These are phyloP conservation scores for Pachypeltis micranthus DNA, from an alignment of 1,140 invertebrate genomes.

Conservation along the genomic window DNA sequence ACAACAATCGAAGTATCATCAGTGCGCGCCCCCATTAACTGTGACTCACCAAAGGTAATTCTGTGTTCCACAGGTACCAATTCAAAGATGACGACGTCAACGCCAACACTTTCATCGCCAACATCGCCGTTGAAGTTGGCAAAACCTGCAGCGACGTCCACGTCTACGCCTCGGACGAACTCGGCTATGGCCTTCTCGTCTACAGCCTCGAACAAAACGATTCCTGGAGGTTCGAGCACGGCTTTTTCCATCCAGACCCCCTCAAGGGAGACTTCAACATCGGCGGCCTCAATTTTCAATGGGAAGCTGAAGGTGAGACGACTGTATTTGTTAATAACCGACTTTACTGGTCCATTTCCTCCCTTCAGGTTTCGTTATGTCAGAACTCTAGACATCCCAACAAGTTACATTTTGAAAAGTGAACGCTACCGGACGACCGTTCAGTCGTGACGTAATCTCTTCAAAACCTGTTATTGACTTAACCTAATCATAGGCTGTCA, in stretches of 20 bases:
- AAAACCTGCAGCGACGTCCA: conserved; percentile 59
- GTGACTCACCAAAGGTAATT: no score
- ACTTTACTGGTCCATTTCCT: no score
- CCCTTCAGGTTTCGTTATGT: no score
- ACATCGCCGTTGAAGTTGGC: conserved; percentile 65
- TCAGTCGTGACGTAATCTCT: no score
- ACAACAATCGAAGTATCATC: no score
- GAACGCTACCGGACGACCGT: no score
- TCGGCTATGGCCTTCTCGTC: conserved; percentile 63
- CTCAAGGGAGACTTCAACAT: conserved; percentile 63
- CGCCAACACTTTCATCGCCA: conserved; percentile 64
- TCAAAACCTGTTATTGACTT: no score
- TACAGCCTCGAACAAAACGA: conserved; percentile 61
- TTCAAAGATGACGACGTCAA: conserved; percentile 59
- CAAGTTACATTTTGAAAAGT: no score
- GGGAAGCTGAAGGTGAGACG: conserved; percentile 54
- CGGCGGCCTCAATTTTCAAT: conserved; percentile 67
- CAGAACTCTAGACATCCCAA: no score
- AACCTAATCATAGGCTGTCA: no score
- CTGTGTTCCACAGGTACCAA: conserved; percentile 51
- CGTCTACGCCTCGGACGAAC: conserved; percentile 68
- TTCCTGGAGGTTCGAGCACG: conserved; percentile 60
- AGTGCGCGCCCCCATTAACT: no score
- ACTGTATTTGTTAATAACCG: no score
- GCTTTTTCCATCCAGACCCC: conserved; percentile 67